These are phyloP conservation scores for Hirtodrosophila trivittata DNA, from an alignment of 2,888 invertebrate genomes.

Conservation along the genomic window DNA sequence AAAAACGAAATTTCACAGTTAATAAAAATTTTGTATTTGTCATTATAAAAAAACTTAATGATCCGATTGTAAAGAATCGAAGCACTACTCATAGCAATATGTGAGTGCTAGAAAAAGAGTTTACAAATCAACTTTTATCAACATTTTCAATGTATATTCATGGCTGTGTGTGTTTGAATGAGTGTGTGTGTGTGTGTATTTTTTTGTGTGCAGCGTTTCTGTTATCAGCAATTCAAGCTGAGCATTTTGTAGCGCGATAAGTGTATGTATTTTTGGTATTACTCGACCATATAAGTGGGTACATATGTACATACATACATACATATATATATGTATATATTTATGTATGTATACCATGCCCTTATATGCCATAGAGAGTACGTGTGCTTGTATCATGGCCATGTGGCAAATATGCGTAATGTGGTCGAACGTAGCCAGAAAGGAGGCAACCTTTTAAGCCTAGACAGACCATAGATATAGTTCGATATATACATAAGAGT, in stretches of 20 bases:
- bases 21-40: no score
- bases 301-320: constrained; percentile 3
- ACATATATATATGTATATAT: not conserved
- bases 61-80: no score
- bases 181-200: constrained; percentile 11
- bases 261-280: constrained; percentile 70
- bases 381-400: constrained; percentile 61
- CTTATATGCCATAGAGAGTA: constrained; percentile 32
- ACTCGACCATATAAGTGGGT: constrained; percentile 55
- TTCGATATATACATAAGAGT: not conserved
- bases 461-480: constrained; percentile 2
- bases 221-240: constrained; percentile 54
- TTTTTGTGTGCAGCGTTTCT: constrained; percentile 37
- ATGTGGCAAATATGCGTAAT: constrained; percentile 61
- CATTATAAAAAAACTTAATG: constrained; percentile 1
- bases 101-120: constrained; percentile 9
- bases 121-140: constrained; percentile 31
- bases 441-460: constrained; percentile 20
- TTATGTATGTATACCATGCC: constrained; percentile 10
- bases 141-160: constrained; percentile 9
- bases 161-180: constrained; percentile 1
- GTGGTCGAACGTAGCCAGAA: constrained; percentile 42
- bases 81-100: no score
- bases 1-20: no score
- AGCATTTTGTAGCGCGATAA: constrained; percentile 59